phyloP scores from a whole-genome alignment of 1,140 invertebrate genomes.

The Nylanderia fulva region DNA sequence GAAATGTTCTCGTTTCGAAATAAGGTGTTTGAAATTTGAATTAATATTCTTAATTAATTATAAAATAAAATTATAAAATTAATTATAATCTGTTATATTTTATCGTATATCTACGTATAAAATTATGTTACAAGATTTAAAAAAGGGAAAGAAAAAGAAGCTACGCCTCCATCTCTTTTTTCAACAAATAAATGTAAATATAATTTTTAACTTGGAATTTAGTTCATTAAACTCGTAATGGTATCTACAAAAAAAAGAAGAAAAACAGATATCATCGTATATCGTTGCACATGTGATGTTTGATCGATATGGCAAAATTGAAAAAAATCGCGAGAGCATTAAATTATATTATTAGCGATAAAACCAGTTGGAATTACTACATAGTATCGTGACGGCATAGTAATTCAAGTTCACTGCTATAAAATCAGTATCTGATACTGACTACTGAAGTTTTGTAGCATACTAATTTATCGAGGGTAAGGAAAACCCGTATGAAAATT shows the following conservation, averaged over 20 bases:
- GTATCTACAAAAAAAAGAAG: background rate
- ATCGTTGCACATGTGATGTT: background rate
- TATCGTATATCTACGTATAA: too few species aligned
- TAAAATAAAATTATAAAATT: too few species aligned
- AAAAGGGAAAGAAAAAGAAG: too few species aligned
- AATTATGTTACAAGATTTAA: background rate
- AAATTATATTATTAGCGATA: conserved; percentile 10
- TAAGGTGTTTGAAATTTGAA: conserved; percentile 1
- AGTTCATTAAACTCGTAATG: background rate
- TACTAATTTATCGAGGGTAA: background rate
- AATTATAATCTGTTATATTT: too few species aligned
- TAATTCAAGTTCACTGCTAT: conserved; percentile 61
- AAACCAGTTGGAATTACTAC: conserved; percentile 5
- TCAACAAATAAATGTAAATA: background rate
- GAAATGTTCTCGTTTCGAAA: background rate
- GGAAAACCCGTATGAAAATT: conserved; percentile 16
- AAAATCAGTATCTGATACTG: conserved; percentile 60
- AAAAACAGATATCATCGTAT: background rate
- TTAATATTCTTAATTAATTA: too few species aligned
- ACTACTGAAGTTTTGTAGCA: background rate
- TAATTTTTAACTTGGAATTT: background rate
- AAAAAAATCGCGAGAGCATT: background rate
- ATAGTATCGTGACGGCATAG: background rate
- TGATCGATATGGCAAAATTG: background rate
- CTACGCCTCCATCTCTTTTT: too few species aligned